Evolutionary conservation across 2,797 vertebrate species (phyloP).

Genomic region (Pangasius sanitwongsei): DNA sequence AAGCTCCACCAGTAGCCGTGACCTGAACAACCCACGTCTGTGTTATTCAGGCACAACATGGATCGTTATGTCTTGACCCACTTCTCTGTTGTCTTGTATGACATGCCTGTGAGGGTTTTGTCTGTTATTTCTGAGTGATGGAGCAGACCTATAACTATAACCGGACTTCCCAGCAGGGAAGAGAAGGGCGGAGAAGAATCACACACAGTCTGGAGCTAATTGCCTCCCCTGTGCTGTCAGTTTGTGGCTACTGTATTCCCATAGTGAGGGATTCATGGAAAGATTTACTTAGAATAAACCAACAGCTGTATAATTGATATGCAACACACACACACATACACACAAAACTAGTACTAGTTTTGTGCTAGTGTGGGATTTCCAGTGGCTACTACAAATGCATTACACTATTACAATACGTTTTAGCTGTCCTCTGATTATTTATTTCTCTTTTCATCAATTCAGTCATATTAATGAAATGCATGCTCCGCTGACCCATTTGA

Average conservation of each 20-base stretch:
- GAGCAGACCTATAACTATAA: slow-evolving; percentile 56
- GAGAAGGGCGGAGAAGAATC: slow-evolving; percentile 40
- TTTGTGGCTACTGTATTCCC: slow-evolving; percentile 62
- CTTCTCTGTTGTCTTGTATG: slow-evolving; percentile 61
- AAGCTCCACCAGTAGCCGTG: slow-evolving; percentile 68
- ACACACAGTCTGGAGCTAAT: slow-evolving; percentile 68
- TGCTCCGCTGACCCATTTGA: slow-evolving; percentile 34
- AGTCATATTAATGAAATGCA: slow-evolving; percentile 32
- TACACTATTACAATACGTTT: neutral
- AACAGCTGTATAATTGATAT: slow-evolving; percentile 30
- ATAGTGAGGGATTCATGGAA: slow-evolving; percentile 29
- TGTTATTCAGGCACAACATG: slow-evolving; percentile 60
- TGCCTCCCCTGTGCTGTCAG: slow-evolving; percentile 73
- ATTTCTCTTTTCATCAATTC: neutral
- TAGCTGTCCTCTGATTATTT: neutral
- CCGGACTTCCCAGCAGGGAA: slow-evolving; percentile 57
- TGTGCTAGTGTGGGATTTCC: neutral
- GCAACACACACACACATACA: slow-evolving; percentile 19
- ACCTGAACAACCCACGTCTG: slow-evolving; percentile 61
- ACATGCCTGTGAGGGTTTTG: slow-evolving; percentile 61
- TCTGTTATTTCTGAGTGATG: slow-evolving; percentile 71
- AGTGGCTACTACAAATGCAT: neutral
- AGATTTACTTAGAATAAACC: slow-evolving; percentile 37
- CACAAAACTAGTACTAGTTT: neutral
- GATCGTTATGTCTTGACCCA: slow-evolving; percentile 44